phyloP scores from a whole-genome alignment of 2,888 invertebrate genomes.

The Lasioglossum calceatum region DNA sequence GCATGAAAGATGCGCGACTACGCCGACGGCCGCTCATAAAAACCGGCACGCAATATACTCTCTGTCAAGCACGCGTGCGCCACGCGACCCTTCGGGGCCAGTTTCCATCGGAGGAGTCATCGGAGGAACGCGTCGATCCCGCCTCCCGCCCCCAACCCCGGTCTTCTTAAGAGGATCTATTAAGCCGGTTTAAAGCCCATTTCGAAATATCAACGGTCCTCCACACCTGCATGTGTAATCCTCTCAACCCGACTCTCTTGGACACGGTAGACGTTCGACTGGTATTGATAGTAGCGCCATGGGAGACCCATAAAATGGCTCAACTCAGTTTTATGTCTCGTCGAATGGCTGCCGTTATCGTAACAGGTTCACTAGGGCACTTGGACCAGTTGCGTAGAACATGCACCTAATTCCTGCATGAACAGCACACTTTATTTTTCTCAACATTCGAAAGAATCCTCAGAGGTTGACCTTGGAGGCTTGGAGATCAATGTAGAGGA shows the following conservation, averaged over 20 bases:
- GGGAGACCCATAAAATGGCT: neutral
- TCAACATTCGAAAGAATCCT: too few relatives aligned
- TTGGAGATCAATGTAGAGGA: too few relatives aligned
- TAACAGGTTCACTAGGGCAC: neutral
- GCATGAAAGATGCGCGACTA: conserved; percentile 68
- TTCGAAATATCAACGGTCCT: neutral
- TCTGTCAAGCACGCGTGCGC: conserved; percentile 73
- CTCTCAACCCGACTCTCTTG: neutral
- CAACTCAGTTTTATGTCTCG: neutral
- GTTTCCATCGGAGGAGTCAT: conserved; percentile 34
- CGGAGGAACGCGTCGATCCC: conserved; percentile 12
- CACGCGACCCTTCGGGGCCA: conserved; percentile 71
- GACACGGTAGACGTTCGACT: neutral
- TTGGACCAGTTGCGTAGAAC: too few relatives aligned
- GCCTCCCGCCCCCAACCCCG: neutral
- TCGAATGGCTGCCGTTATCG: neutral
- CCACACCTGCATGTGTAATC: neutral
- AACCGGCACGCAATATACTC: conserved; percentile 73
- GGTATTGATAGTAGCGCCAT: neutral
- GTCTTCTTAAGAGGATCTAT: conserved; percentile 12
- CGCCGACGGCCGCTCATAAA: conserved; percentile 66
- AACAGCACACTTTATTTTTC: too few relatives aligned
- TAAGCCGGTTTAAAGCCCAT: conserved; percentile 11
- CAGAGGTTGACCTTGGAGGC: too few relatives aligned
- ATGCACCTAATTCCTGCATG: too few relatives aligned